These are phyloP conservation scores for Listrodromus nycthemerus DNA, from an alignment of 2,888 invertebrate genomes.

Conservation along the genomic window DNA sequence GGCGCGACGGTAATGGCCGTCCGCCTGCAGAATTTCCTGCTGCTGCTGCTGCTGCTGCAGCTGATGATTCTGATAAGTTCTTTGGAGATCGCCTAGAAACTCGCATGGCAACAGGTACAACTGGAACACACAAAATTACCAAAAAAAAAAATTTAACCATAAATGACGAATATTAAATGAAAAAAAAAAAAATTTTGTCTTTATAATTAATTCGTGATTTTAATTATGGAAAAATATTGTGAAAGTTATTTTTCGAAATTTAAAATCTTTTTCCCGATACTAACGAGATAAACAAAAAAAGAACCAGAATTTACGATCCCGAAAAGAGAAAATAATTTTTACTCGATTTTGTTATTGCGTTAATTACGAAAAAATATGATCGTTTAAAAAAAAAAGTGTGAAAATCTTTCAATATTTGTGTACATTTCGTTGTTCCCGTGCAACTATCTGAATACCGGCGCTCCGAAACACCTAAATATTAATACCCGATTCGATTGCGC, in stretches of 20 bases:
- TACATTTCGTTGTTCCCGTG: not conserved
- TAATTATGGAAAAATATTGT: too few species aligned
- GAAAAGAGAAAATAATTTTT: too few species aligned
- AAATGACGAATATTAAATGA: too few species aligned
- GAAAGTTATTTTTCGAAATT: too few species aligned
- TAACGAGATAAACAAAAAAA: constrained; percentile 6
- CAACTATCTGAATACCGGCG: constrained; percentile 9
- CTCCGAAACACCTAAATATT: constrained; percentile 11
- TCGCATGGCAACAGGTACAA: constrained; percentile 72
- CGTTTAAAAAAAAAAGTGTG: too few species aligned
- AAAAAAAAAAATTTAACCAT: not conserved
- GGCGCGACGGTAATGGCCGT: constrained; percentile 52
- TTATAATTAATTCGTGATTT: too few species aligned
- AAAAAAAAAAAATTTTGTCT: too few species aligned
- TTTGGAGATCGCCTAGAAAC: constrained; percentile 63
- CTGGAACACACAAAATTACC: constrained; percentile 54
- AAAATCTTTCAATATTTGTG: not conserved
- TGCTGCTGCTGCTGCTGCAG: constrained; percentile 45
- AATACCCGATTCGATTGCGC: constrained; percentile 36
- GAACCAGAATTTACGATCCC: not conserved
- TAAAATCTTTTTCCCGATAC: constrained; percentile 10
- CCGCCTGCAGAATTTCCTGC: constrained; percentile 47
- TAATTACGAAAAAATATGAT: too few species aligned
- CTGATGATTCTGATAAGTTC: constrained; percentile 23
- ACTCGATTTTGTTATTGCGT: too few species aligned